Conservation (phyloP, 2,888 invertebrate species). For the Philereme transversata region DNA sequence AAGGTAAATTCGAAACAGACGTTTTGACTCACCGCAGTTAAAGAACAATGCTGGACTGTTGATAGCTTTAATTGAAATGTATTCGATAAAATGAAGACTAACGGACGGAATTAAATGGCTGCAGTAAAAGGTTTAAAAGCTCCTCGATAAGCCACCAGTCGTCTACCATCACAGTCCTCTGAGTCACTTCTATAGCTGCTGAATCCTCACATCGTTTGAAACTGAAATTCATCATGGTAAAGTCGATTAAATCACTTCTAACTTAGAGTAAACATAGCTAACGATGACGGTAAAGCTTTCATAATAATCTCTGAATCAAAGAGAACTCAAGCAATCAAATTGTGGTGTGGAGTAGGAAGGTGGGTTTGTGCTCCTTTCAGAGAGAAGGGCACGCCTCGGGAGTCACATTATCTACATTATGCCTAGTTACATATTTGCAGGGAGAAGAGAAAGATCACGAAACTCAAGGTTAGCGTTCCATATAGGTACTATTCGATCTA, state of each 20-base stretch:
- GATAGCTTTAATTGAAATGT: constrained; percentile 31
- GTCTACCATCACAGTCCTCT: neutral
- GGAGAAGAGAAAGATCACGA: constrained; percentile 21
- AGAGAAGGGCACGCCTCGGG: constrained; percentile 20
- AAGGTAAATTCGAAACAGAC: constrained; percentile 40
- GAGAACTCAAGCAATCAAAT: constrained; percentile 24
- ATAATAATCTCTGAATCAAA: constrained; percentile 25
- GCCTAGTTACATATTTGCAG: constrained; percentile 24
- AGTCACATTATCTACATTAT: constrained; percentile 26
- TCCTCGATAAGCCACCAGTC: neutral
- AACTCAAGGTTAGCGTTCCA: constrained; percentile 28
- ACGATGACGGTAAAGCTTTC: constrained; percentile 12
- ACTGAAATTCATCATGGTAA: neutral
- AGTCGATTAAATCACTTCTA: neutral
- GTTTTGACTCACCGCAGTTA: constrained; percentile 42
- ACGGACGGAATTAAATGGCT: constrained; percentile 12
- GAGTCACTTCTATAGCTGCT: neutral
- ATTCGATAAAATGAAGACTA: constrained; percentile 21
- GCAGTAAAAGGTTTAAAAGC: constrained; percentile 19
- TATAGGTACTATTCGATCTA: constrained; percentile 23
- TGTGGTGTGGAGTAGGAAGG: constrained; percentile 26
- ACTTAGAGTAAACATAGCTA: constrained; percentile 6
- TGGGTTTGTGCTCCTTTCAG: constrained; percentile 17
- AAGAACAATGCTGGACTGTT: constrained; percentile 31
- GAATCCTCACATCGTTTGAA: neutral